phyloP scores from a whole-genome alignment of 2,888 invertebrate species.

The Villa cingulata region DNA sequence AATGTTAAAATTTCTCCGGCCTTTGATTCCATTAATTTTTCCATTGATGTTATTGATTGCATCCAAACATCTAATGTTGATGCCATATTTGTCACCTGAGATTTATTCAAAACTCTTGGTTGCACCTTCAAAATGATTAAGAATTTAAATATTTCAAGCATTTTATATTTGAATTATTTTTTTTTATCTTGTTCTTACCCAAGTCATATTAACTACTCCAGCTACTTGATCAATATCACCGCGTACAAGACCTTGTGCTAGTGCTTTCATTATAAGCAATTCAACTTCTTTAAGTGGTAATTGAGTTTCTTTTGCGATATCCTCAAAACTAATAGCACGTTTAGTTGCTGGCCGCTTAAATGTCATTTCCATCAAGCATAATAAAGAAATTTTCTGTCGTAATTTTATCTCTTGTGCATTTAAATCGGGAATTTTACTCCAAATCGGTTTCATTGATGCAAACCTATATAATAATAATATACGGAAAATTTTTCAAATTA shows the following conservation, averaged over 20 bases:
- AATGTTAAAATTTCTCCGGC: conserved; percentile 37
- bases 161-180: neutral
- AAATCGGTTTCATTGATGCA: conserved; percentile 55
- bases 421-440: conserved; percentile 72
- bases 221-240: conserved; percentile 91
- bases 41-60: conserved; percentile 35
- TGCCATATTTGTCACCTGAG: conserved; percentile 34
- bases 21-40: conserved; percentile 34
- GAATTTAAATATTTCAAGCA: too few species aligned
- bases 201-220: conserved; percentile 51
- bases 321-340: conserved; percentile 72
- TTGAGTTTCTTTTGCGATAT: conserved; percentile 76
- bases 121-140: conserved; percentile 38
- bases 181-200: conserved; percentile 36
- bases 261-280: conserved; percentile 91
- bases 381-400: conserved; percentile 82
- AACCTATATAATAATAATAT: conserved; percentile 33
- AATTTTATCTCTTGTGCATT: conserved; percentile 66
- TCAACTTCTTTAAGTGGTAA: conserved; percentile 81
- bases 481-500: neutral
- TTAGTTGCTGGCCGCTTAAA: conserved; percentile 85
- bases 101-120: conserved; percentile 53
- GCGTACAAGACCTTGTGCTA: conserved; percentile 84
- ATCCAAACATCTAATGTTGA: conserved; percentile 34
- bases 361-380: conserved; percentile 97